phyloP scores from a whole-genome alignment of 2,888 invertebrate genomes.

The Busseola fusca region DNA sequence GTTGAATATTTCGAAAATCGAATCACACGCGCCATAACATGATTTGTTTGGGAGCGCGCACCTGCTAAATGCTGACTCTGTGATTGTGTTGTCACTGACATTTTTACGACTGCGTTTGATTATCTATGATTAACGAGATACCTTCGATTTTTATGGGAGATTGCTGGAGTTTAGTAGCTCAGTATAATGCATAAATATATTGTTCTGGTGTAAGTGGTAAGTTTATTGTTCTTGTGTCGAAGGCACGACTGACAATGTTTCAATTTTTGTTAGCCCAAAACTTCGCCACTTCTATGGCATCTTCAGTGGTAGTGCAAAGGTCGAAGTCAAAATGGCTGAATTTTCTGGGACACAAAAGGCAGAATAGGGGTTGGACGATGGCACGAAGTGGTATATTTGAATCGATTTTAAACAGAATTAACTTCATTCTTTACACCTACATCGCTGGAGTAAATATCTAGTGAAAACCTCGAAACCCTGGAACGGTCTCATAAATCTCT shows the following conservation, averaged over 20 bases:
- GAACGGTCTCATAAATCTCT: background rate
- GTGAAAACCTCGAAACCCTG: background rate
- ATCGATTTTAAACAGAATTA: background rate
- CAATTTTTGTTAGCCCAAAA: background rate
- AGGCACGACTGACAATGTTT: background rate
- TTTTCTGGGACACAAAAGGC: background rate
- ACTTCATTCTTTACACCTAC: background rate
- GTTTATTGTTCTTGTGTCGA: background rate
- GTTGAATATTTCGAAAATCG: conserved; percentile 75
- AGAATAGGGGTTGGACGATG: background rate
- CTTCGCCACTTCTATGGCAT: background rate
- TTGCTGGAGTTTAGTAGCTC: conserved; percentile 6
- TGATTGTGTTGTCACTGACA: conserved; percentile 27
- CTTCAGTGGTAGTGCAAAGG: background rate
- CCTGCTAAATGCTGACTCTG: conserved; percentile 58
- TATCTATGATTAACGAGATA: conserved; percentile 46
- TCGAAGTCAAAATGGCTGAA: too few relatives aligned
- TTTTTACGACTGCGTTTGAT: conserved; percentile 48
- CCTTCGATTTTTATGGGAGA: conserved; percentile 17
- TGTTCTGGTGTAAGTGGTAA: background rate
- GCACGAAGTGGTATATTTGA: background rate
- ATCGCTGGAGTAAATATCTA: conserved; percentile 14
- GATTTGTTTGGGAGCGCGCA: conserved; percentile 70
- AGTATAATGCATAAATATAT: conserved; percentile 7
- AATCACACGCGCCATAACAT: conserved; percentile 79